Conservation (phyloP, 2,888 invertebrate species). For the Diarsia dahlii region DNA sequence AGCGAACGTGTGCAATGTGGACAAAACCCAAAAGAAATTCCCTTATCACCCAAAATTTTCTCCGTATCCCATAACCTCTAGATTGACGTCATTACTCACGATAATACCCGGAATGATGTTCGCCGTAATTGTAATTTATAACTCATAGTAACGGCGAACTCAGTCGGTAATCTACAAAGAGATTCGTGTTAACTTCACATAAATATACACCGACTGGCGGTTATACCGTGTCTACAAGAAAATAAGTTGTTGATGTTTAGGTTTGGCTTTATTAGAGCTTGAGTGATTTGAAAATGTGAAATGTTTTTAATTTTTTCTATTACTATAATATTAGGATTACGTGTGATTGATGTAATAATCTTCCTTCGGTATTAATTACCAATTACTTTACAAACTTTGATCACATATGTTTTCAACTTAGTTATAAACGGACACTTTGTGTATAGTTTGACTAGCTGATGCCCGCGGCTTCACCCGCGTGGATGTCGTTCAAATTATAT, state of each 20-base stretch:
- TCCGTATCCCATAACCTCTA: neutral
- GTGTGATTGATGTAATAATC: too few species aligned
- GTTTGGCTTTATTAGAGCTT: conserved; percentile 1
- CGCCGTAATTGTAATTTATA: conserved; percentile 7
- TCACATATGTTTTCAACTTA: too few species aligned
- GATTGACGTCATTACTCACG: conserved; percentile 29
- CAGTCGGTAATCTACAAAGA: conserved; percentile 23
- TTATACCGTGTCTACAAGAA: neutral
- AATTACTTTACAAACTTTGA: too few species aligned
- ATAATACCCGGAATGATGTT: neutral
- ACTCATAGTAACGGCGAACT: conserved; percentile 14
- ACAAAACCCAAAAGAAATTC: neutral
- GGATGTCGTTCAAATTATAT: too few species aligned
- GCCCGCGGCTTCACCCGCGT: too few species aligned
- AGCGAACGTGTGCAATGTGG: neutral
- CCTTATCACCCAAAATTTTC: neutral
- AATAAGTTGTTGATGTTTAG: neutral
- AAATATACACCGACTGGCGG: conserved; percentile 28
- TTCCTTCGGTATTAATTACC: too few species aligned
- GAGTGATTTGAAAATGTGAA: neutral
- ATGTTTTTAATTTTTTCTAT: neutral
- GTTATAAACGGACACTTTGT: too few species aligned
- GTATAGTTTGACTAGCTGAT: too few species aligned
- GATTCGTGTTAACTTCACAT: conserved; percentile 46
- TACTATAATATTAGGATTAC: too few species aligned